Evolutionary conservation across 2,888 invertebrate species (phyloP).

Genomic region (Ligdia adustata): DNA sequence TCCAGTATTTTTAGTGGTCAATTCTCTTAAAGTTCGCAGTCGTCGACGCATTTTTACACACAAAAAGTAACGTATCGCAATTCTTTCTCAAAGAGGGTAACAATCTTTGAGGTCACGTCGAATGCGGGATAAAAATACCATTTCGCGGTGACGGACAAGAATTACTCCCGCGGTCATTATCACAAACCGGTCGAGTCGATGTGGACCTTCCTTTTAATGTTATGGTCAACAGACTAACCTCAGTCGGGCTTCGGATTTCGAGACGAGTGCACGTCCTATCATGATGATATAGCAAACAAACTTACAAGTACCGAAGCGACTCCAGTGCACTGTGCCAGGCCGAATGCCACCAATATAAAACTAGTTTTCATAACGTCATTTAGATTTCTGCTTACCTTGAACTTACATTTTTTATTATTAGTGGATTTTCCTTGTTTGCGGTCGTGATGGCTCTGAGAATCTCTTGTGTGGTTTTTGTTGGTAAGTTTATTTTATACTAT

Average conservation of each 20-base stretch:
- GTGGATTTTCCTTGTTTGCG: constrained; percentile 61
- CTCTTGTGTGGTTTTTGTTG: constrained; percentile 62
- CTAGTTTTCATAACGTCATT: constrained; percentile 26
- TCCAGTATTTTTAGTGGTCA: too few species aligned
- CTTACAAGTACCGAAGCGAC: constrained; percentile 1
- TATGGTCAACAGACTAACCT: constrained; percentile 18
- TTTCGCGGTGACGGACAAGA: constrained; percentile 20
- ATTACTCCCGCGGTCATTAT: constrained; percentile 13
- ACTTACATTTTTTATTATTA: constrained; percentile 44
- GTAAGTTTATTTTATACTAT: constrained; percentile 55
- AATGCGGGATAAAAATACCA: constrained; percentile 13
- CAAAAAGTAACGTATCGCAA: too few species aligned
- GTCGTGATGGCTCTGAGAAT: constrained; percentile 61
- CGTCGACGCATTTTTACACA: background rate
- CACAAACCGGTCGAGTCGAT: constrained; percentile 22
- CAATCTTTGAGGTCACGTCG: background rate
- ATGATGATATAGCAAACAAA: constrained; percentile 9
- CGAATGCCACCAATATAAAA: constrained; percentile 40
- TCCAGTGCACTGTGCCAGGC: constrained; percentile 29
- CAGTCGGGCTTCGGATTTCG: constrained; percentile 9
- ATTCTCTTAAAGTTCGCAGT: too few species aligned
- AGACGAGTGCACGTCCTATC: constrained; percentile 2
- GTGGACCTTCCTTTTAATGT: constrained; percentile 19
- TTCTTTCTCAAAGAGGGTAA: background rate
- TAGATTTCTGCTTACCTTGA: constrained; percentile 51